These are phyloP conservation scores for Drosophila paramelanica DNA, from an alignment of 2,888 invertebrate species.

Conservation along the genomic window DNA sequence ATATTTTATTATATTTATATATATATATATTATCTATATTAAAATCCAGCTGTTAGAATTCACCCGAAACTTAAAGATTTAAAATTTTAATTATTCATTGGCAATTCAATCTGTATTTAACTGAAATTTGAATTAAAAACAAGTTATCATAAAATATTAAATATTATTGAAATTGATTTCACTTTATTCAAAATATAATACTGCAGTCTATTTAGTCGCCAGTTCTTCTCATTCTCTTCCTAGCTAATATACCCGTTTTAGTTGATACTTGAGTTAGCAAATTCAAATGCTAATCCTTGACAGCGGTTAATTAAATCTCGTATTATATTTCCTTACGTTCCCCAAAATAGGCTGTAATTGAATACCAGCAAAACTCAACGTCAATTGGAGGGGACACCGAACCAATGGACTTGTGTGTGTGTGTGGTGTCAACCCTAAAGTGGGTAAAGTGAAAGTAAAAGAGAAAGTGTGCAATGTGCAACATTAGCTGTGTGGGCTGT, in stretches of 20 bases:
- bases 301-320: constrained; percentile 57
- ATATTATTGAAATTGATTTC: too few species aligned
- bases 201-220: too few species aligned
- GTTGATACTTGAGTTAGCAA: constrained; percentile 8
- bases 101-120: too few species aligned
- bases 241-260: neutral
- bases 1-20: too few species aligned
- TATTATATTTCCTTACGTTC: neutral
- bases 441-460: neutral
- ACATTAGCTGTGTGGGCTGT: neutral
- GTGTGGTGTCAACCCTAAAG: neutral
- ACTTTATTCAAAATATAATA: too few species aligned
- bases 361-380: constrained; percentile 1
- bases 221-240: too few species aligned
- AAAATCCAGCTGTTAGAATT: too few species aligned
- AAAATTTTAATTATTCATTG: too few species aligned
- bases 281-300: constrained; percentile 26
- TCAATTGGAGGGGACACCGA: neutral
- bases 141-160: too few species aligned
- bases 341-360: constrained; percentile 14
- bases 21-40: too few species aligned
- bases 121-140: too few species aligned
- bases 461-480: constrained; percentile 1
- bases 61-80: too few species aligned
- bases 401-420: neutral